Conservation (phyloP, 2,888 invertebrate genomes). For the Octonoba sinensis region DNA sequence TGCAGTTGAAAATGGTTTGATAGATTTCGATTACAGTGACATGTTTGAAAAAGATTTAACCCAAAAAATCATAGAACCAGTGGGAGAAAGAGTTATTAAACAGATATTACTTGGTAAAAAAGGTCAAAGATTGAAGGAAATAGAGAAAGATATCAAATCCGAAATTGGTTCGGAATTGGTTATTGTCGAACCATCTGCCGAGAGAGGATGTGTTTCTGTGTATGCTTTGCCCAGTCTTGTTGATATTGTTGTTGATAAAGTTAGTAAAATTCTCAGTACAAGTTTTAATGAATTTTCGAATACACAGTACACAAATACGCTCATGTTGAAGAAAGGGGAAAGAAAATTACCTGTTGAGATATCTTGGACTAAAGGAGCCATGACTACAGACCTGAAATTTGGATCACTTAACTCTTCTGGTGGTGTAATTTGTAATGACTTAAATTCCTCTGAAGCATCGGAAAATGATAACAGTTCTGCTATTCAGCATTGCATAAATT, state of each 20-base stretch:
- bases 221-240: constrained; percentile 32
- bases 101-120: constrained; percentile 20
- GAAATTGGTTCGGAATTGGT: constrained; percentile 31
- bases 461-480: not conserved
- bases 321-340: constrained; percentile 32
- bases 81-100: constrained; percentile 51
- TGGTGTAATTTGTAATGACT: no score
- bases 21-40: constrained; percentile 27
- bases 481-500: constrained; percentile 26
- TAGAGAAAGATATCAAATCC: constrained; percentile 31
- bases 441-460: no score
- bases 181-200: constrained; percentile 34
- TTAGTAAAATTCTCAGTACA: constrained; percentile 31
- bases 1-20: not conserved
- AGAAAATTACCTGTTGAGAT: constrained; percentile 24
- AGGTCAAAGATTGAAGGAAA: constrained; percentile 25
- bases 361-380: constrained; percentile 44
- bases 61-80: constrained; percentile 21
- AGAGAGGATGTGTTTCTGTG: constrained; percentile 37
- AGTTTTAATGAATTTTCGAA: constrained; percentile 23
- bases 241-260: constrained; percentile 15
- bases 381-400: not conserved
- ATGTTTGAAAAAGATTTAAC: constrained; percentile 32
- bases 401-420: no score
- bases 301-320: constrained; percentile 9